Evolutionary conservation across 1,140 invertebrate species (phyloP), one percentile per base, ranked within the genome.

Genomic region (Saccostrea glomerata): DNA sequence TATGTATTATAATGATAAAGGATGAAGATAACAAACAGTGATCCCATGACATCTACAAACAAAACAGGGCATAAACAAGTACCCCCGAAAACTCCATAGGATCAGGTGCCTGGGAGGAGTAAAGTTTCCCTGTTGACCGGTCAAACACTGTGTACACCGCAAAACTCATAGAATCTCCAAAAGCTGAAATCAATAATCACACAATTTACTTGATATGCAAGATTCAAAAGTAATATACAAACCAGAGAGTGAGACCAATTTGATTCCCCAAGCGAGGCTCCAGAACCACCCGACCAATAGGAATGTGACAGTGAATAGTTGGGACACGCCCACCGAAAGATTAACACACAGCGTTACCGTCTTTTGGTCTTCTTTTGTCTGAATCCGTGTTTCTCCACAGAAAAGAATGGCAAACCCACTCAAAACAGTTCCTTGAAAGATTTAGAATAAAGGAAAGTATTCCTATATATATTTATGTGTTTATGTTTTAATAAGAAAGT

Each of bases 221-320:
- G 25, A 20, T 82, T 20, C 7, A 30, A 82, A 36, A 15, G 3
- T 47, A 20, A 36, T 85, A 60, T 56, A 63, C 91, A 88, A 86
- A 95, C 94, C 89, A 66, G 94, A 92, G 3, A 94, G 90, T 7
- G 92, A 56, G 17, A 98, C 94, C 96, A 99, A 97, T 90, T 98
- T 98, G 87, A 98, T 96, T 25, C 98, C 98, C 98, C 98, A 99
- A 96, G 98, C 98, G 85, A 99, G 97, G 55, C 98, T 98, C 98
- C 98, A 99, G 89, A 98, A 98, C 98, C 98, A 99, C 5, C 98
- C 98, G 54, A 99, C 98, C 11, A 99, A 96, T 89, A 98, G 97
- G 95, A 99, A 99, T 36, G 98, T 96, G n/a, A 99, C 97, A 6
- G 98, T 98, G 95, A 98, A 98, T 84, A 98, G 95, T 95, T 99